A percentile compares a stretch with the other conserved stretches of the same genome.
Conservation (phyloP, 37 sponge, comb jelly and placozoan species). For the Aplysina aerophoba region DNA sequence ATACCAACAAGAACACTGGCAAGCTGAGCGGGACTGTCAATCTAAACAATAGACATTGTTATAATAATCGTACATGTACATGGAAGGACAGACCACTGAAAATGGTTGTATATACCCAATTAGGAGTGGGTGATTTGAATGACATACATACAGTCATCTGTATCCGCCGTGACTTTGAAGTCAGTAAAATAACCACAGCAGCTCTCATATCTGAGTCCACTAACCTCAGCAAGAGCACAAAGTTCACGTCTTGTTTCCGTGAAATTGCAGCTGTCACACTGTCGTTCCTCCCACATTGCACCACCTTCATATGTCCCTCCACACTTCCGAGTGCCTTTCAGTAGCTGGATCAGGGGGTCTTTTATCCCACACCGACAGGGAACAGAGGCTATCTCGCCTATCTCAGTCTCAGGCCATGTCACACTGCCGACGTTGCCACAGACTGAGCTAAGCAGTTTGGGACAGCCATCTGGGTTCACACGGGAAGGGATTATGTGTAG, state of each 20-base stretch:
- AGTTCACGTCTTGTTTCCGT: conserved; percentile 6
- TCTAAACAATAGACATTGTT: neutral
- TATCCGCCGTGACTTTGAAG: too few species aligned
- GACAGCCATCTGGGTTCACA: too few species aligned
- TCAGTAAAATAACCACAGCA: too few species aligned
- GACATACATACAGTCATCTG: too few species aligned
- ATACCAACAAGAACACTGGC: neutral
- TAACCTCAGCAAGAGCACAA: conserved; percentile 41
- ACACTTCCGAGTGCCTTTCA: conserved; percentile 44
- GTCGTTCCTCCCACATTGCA: conserved; percentile 36
- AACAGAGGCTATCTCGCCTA: neutral
- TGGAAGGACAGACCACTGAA: too few species aligned
- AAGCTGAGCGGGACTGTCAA: neutral
- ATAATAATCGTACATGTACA: too few species aligned
- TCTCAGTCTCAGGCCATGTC: conserved; percentile 43
- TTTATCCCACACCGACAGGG: conserved; percentile 44
- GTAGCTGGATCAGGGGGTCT: neutral
- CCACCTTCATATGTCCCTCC: conserved; percentile 43
- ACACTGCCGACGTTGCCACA: neutral
- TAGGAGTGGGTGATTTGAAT: too few species aligned
- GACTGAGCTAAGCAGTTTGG: neutral
- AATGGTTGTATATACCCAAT: too few species aligned
- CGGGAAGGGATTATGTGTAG: too few species aligned
- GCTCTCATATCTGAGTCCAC: neutral
- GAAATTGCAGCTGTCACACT: conserved; percentile 34